Conservation (phyloP, 2,797 vertebrate species). For the Sebastes variabilis region DNA sequence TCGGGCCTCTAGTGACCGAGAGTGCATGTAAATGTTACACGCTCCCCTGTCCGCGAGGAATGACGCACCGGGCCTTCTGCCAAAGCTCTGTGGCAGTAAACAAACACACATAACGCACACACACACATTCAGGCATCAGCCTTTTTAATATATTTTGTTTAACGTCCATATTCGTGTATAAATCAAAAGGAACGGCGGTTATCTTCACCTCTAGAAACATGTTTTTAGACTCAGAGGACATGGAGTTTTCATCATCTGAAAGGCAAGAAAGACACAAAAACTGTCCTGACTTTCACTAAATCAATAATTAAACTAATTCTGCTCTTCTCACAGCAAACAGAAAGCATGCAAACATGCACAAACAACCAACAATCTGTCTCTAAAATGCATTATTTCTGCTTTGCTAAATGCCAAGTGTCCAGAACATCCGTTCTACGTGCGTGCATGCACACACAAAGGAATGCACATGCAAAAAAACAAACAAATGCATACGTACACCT, state of each 20-base stretch:
- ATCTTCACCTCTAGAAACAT: neutral
- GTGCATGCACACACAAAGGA: neutral
- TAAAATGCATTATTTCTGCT: constrained; percentile 14
- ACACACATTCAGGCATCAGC: neutral
- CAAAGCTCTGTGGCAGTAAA: constrained; percentile 31
- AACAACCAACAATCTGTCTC: neutral
- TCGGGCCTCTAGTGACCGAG: constrained; percentile 33
- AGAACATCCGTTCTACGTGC: neutral
- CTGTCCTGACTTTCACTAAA: neutral
- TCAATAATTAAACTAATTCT: constrained; percentile 14
- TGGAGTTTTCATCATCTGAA: neutral
- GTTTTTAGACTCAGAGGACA: neutral
- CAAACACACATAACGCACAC: neutral
- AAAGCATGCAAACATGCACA: neutral
- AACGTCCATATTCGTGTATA: neutral
- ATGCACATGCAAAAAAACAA: neutral
- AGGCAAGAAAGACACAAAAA: neutral
- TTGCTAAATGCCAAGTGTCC: neutral
- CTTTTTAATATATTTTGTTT: neutral
- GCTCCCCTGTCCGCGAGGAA: constrained; percentile 11
- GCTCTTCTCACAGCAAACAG: neutral
- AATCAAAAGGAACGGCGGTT: neutral
- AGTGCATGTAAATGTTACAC: constrained; percentile 59
- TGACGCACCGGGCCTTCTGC: constrained; percentile 34
- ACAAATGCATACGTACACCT: neutral